Conservation (phyloP, 2,113 vertebrate species). For the Todiramphus chloris region DNA sequence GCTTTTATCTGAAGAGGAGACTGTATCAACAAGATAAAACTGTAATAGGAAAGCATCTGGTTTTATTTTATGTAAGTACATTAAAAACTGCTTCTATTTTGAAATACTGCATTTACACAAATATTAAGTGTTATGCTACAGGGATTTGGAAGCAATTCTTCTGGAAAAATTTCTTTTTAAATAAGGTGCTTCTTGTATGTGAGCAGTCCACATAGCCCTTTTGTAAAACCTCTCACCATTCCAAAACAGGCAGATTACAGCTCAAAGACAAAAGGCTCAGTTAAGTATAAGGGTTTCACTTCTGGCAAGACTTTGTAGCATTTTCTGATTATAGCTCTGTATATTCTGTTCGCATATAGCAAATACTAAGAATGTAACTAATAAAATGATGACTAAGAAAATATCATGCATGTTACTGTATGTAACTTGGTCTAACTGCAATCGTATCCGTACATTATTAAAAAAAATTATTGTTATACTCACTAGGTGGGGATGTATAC, state of each 20-base stretch:
- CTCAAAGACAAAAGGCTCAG: not conserved
- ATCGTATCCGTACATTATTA: not conserved
- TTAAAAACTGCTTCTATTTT: not conserved
- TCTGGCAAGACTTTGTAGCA: not conserved
- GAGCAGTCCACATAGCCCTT: not conserved
- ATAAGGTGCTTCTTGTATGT: not conserved
- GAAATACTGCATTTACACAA: not conserved
- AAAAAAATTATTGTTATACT: constrained; percentile 74
- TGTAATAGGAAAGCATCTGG: not conserved
- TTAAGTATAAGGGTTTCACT: not conserved
- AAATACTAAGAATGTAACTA: not conserved
- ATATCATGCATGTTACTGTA: not conserved
- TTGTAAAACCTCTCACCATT: not conserved
- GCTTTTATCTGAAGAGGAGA: not conserved
- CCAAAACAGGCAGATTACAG: not conserved
- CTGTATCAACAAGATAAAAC: not conserved
- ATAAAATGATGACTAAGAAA: not conserved
- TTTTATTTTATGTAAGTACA: not conserved
- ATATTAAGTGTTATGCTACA: not conserved
- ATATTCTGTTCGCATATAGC: not conserved
- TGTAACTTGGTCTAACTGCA: not conserved
- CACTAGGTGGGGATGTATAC: constrained; percentile 99
- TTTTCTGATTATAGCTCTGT: not conserved
- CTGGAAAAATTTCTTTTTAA: not conserved
- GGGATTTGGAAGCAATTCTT: not conserved